These are phyloP conservation scores for Neodon shergylaensis DNA, from an alignment of 2,113 vertebrate genomes.

Conservation along the genomic window DNA sequence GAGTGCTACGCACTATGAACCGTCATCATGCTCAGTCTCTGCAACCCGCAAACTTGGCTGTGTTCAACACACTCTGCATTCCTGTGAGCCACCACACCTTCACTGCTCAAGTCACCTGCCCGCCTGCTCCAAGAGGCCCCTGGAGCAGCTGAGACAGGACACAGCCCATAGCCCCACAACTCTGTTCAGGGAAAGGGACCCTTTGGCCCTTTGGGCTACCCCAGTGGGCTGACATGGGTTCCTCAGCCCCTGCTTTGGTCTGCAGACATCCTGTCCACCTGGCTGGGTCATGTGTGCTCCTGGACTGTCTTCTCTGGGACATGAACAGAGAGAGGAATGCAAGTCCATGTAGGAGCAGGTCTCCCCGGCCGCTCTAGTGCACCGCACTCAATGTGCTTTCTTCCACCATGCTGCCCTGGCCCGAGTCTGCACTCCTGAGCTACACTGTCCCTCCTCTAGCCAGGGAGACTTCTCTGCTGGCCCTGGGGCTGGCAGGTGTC, in stretches of 20 bases:
- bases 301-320: neutral
- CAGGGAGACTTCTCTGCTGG: neutral
- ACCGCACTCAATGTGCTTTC: accelerated
- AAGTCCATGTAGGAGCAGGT: neutral
- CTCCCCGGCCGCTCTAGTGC: neutral
- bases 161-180: neutral
- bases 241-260: neutral
- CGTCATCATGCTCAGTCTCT: neutral
- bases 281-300: neutral
- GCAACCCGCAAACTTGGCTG: neutral
- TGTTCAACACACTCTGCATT: too few species aligned
- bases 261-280: neutral
- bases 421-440: neutral
- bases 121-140: neutral
- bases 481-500: neutral
- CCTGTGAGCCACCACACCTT: neutral
- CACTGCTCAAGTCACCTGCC: neutral
- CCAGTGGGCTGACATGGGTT: neutral
- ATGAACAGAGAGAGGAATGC: too few species aligned
- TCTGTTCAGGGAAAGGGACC: neutral
- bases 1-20: neutral
- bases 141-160: neutral
- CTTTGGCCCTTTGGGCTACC: neutral
- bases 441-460: too few species aligned
- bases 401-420: neutral